Evolutionary conservation across 2,113 vertebrate species (phyloP).

Genomic region (Lepus timidus): DNA sequence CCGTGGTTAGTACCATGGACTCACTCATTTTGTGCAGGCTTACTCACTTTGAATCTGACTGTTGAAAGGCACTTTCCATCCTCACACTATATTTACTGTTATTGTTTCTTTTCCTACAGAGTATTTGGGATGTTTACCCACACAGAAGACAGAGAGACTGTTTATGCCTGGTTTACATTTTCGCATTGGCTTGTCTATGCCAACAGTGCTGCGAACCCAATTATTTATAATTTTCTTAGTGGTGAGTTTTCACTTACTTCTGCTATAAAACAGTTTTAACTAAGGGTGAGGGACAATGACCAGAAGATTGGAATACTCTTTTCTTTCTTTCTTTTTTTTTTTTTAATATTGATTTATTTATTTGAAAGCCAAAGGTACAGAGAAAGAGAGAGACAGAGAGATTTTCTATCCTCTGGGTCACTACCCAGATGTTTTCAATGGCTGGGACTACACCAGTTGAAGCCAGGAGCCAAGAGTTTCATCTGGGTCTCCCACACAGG

Average conservation of each 20-base stretch:
- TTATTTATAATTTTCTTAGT: constrained; percentile 99
- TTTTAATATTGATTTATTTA: no score
- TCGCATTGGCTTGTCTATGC: constrained; percentile 99
- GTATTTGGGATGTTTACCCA: constrained; percentile 97
- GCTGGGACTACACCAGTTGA: no score
- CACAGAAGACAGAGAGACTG: constrained; percentile 94
- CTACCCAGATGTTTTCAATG: no score
- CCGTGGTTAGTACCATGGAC: no score
- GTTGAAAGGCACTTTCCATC: background rate
- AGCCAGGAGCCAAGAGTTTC: no score
- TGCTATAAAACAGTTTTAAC: background rate
- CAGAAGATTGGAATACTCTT: background rate
- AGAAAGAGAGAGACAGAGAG: no score
- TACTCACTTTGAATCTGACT: background rate
- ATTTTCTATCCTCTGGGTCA: no score
- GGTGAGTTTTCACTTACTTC: constrained; percentile 90
- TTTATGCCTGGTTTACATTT: constrained; percentile 98
- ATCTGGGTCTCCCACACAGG: no score
- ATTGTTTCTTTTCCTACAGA: constrained; percentile 85
- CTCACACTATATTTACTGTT: constrained; percentile 14
- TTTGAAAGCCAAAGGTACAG: no score
- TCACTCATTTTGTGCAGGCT: no score
- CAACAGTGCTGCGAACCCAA: constrained; percentile 98
- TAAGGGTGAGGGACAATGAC: background rate
- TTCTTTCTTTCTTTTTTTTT: no score